phyloP scores from a whole-genome alignment of 2,797 vertebrate genomes.

The Miichthys miiuy region DNA sequence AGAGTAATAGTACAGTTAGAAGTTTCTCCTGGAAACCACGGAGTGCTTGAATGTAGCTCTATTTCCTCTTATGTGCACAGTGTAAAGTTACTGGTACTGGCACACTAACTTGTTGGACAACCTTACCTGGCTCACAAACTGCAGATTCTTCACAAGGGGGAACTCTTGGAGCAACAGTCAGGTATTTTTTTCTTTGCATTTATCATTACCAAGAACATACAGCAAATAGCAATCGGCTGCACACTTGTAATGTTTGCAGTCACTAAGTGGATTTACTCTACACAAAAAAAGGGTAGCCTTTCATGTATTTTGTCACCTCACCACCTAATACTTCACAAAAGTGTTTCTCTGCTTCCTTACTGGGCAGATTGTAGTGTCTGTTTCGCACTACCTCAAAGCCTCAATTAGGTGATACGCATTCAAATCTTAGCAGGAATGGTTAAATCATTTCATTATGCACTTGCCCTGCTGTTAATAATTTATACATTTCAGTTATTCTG shows the following conservation, averaged over 20 bases:
- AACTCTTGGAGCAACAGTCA: not conserved
- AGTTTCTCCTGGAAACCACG: not conserved
- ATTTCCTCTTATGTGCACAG: not conserved
- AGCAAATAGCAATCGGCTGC: not conserved
- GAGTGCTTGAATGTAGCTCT: not conserved
- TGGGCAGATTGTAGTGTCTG: not conserved
- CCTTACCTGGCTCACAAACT: not conserved
- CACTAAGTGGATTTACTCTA: slow-evolving; percentile 6
- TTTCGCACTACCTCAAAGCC: not conserved
- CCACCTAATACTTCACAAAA: not conserved
- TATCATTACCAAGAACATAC: slow-evolving; percentile 6
- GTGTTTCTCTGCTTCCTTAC: not conserved
- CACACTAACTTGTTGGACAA: not conserved
- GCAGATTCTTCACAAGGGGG: not conserved
- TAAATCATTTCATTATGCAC: not conserved
- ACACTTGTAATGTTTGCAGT: slow-evolving; percentile 2
- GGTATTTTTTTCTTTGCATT: slow-evolving; percentile 2
- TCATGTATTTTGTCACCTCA: not conserved
- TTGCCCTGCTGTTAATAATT: not conserved
- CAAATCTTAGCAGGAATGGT: too few relatives aligned
- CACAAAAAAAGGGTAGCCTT: not conserved
- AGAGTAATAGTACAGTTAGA: not conserved
- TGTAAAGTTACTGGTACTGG: not conserved
- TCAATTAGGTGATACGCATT: not conserved
- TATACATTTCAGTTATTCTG: not conserved